phyloP scores from a whole-genome alignment of 2,797 vertebrate species.

The Macropodus opercularis region DNA sequence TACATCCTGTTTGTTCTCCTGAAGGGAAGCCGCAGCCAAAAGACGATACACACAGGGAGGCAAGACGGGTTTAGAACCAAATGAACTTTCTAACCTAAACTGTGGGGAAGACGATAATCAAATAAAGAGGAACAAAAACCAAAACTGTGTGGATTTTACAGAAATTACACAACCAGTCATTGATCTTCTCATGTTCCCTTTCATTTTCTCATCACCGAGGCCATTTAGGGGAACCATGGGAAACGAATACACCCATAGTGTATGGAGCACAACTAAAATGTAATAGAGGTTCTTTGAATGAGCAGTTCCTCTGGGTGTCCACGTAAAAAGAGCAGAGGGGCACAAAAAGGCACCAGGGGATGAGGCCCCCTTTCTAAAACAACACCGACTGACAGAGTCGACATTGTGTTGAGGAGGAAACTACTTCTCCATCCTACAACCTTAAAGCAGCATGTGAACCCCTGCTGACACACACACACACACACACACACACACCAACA shows the following conservation, averaged over 20 bases:
- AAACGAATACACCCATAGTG: conserved; percentile 28
- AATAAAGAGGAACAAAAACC: conserved; percentile 44
- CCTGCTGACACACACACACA: conserved; percentile 31
- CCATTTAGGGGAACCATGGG: background rate
- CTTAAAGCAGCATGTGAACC: conserved; percentile 51
- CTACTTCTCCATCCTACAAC: conserved; percentile 65
- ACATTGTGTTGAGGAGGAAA: conserved; percentile 82
- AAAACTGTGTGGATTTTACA: background rate
- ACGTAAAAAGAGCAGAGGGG: conserved; percentile 41
- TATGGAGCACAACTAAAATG: conserved; percentile 3
- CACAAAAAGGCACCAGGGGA: conserved; percentile 77
- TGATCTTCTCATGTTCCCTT: conserved; percentile 8
- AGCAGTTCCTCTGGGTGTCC: conserved; percentile 31
- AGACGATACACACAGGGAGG: conserved; percentile 67
- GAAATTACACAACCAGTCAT: background rate
- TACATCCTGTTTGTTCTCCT: conserved; percentile 80
- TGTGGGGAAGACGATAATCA: background rate
- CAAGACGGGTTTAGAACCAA: too few species aligned
- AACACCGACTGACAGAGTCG: conserved; percentile 80
- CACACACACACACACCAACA: conserved; percentile 3
- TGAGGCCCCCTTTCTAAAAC: conserved; percentile 80
- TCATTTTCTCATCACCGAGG: conserved; percentile 4
- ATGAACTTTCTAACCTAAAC: background rate
- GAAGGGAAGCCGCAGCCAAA: conserved; percentile 58
- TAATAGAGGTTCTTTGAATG: conserved; percentile 40